A percentile compares a stretch with the other conserved stretches of the same genome.
phyloP scores from a whole-genome alignment of 2,888 invertebrate species.

The Acanthococcus lagerstroemiae region DNA sequence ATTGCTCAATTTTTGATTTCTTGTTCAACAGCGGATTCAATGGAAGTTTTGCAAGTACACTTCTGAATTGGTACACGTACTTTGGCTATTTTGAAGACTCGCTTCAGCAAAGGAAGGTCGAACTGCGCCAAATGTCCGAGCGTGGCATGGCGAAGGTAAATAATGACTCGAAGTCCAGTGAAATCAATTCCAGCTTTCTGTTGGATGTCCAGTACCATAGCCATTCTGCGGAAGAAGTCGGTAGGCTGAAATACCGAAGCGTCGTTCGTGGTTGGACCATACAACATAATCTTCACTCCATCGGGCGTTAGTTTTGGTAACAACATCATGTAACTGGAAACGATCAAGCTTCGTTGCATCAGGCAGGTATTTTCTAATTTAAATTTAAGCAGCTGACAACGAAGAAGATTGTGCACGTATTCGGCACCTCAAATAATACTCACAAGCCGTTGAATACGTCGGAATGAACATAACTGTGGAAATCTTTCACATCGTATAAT shows the following conservation, averaged over 20 bases:
- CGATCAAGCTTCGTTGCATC: neutral
- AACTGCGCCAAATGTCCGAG: constrained; percentile 36
- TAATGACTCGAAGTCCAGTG: constrained; percentile 37
- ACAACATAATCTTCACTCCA: constrained; percentile 35
- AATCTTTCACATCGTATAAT: constrained; percentile 34
- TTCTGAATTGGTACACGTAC: no score
- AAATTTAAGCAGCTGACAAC: neutral
- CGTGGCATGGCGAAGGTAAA: constrained; percentile 35
- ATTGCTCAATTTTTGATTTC: neutral
- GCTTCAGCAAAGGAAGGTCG: constrained; percentile 35
- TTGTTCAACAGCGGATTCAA: neutral
- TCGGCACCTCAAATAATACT: no score
- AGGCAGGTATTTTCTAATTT: neutral
- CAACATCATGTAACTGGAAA: constrained; percentile 35
- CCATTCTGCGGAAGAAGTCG: constrained; percentile 34
- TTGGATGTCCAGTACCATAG: constrained; percentile 37
- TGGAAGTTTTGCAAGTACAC: neutral
- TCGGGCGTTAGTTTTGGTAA: constrained; percentile 36
- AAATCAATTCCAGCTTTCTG: constrained; percentile 37
- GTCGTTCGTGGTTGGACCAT: constrained; percentile 35
- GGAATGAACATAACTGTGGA: constrained; percentile 32
- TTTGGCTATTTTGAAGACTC: constrained; percentile 36
- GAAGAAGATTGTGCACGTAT: no score
- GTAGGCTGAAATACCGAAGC: constrained; percentile 33
- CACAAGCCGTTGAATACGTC: constrained; percentile 36